Evolutionary conservation across 2,797 vertebrate species (phyloP).

Genomic region (Rachycentron canadum): DNA sequence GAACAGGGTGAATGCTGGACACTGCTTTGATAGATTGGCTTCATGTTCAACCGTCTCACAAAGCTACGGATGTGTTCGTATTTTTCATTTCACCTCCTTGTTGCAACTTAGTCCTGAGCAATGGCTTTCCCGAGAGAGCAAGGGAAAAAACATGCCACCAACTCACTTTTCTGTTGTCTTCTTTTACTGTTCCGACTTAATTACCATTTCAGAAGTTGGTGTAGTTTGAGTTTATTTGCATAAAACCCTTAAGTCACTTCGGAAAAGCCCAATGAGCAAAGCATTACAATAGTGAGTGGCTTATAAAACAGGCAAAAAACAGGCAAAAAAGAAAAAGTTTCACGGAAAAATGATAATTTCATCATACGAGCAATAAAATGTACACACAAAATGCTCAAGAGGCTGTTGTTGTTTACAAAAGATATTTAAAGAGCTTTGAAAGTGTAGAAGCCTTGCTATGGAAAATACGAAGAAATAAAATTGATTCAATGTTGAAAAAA

Average conservation of each 20-base stretch:
- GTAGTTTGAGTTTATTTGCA: not conserved
- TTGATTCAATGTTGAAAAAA: not conserved
- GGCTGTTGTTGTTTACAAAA: not conserved
- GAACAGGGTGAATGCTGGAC: not conserved
- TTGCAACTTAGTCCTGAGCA: not conserved
- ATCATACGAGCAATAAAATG: not conserved
- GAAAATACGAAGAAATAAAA: not conserved
- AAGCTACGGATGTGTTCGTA: not conserved
- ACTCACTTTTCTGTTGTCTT: not conserved
- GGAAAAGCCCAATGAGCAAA: not conserved
- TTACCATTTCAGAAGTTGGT: not conserved
- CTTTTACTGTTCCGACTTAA: not conserved
- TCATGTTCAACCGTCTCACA: not conserved
- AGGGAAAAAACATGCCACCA: not conserved
- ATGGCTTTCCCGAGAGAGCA: not conserved
- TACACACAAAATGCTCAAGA: not conserved
- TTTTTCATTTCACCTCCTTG: not conserved
- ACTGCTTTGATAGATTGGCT: constrained; percentile 7
- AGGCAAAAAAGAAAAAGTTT: not conserved
- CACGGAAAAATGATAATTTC: not conserved
- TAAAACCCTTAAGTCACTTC: not conserved
- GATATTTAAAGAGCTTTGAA: not conserved
- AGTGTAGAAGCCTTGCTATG: not conserved
- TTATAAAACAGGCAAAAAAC: not conserved
- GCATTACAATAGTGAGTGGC: not conserved